Evolutionary conservation across 2,113 vertebrate species (phyloP), one percentile per base, ranked within the genome.

Genomic region (Hemichromis elongatus): DNA sequence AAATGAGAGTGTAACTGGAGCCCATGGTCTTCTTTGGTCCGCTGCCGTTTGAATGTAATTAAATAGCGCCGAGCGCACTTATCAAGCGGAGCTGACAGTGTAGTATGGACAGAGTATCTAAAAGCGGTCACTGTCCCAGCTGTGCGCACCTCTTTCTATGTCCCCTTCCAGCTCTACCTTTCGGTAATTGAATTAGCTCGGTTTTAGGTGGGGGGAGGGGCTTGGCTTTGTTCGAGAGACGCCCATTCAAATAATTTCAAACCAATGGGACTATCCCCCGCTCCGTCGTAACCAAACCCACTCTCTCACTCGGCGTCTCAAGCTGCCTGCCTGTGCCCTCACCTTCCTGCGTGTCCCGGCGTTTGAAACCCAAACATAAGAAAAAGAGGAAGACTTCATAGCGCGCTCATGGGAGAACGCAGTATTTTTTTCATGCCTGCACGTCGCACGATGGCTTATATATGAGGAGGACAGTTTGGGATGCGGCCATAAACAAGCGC

Each of bases 141-240:
- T 75, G 70, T 16, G 73, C 9, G 85, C 40, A 70, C 82, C 89
- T 89, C 90, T 92, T 85, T 28, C 70, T 53, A 37, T 45, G 81
- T 83, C 68, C 86, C 91, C 84, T 92, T 94, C 88, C 56, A 87
- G 90, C 92, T 90, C 90, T 93, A 92, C 95, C 86, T 79, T 92
- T 83, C 59, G 9, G 94, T 97, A 98, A 99, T 97, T 98, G 96
- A 97, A 98, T 98, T 97, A 98, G 96, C 96, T 93, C 94, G 95
- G 95, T 95, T 97, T 96, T 89, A 57, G 81, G 37, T 10, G 94
- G 9, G 95, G 91, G 96, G 96, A 96, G 95, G 96, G 94, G 95
- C 90, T 89, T 89, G 50, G 7, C 85, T 91, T 90, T 85, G 92
- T 94, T 94, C 91, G 89, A 90, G 93, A 63, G 85, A 96, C 97